Evolutionary conservation across 2,797 vertebrate genomes (phyloP), one percentile per base, ranked within the genome.

Genomic region (Sebastes reedi): DNA sequence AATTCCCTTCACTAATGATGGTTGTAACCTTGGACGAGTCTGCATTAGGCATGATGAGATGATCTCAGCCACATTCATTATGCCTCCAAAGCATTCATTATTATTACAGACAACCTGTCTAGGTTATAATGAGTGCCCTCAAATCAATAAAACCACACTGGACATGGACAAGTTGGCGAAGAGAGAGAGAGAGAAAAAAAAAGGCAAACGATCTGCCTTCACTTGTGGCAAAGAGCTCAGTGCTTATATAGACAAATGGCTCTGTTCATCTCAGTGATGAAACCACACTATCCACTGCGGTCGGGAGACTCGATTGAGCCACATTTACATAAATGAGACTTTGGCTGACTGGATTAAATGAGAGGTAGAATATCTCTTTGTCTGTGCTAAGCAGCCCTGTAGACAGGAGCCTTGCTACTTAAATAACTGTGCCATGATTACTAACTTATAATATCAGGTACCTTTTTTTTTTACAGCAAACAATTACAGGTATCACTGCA

Each of bases 171-270:
- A 68, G 77, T 69, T 80, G 80, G 72, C 22, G 65, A 29, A 42
- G 52, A 72, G 81, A 75, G 72, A 79, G n/a, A 13, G 14, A 42
- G 3, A 6, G 10, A 27, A 36, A 82, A 86, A 87, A 64, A 60
- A 85, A 4, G 32, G 79, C 80, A 60, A 67, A 82, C 13, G 72
- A 46, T 85, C 73, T 80, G 84, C 80, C 82, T 86, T 82, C 72
- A 88, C 83, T 85, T 89, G 89, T 73, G 90, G 88, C 73, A 70
- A 72, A 75, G 66, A 87, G 42, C 83, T 88, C 72, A 42, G 77
- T 68, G 84, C 88, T 85, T 89, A 92, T 93, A 92, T 88, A 94
- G 92, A 94, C 89, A 91, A 94, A 94, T 86, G 72, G 69, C 75
- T 86, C 82, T 82, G 87, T 70, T 91, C 86, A 86, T 85, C 87